phyloP scores from a whole-genome alignment of 2,113 vertebrate genomes.

The Cairina moschata region DNA sequence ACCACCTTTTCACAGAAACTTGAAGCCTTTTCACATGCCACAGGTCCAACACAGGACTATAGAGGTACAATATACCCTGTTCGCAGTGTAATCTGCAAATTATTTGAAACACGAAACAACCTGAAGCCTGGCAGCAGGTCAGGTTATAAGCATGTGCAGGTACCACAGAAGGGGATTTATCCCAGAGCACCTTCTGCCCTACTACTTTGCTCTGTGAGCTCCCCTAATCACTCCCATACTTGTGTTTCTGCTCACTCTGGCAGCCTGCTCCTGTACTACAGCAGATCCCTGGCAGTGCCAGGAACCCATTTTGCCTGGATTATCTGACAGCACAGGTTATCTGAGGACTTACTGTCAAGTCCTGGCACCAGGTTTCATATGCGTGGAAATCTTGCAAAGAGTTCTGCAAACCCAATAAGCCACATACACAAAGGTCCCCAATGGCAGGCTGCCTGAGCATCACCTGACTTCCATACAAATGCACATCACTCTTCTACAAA shows the following conservation, averaged over 20 bases:
- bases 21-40: not conserved
- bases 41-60: not conserved
- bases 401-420: conserved; percentile 15
- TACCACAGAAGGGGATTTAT: not conserved
- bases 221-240: not conserved
- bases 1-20: not conserved
- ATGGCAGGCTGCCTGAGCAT: not conserved
- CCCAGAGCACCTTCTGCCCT: not conserved
- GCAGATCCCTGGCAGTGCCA: not conserved
- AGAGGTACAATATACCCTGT: not conserved
- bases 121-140: not conserved
- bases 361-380: not conserved
- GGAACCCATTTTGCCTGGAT: not conserved
- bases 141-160: not conserved
- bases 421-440: not conserved
- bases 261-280: not conserved
- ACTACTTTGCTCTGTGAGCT: not conserved
- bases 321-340: not conserved
- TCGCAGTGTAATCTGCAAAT: not conserved
- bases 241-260: not conserved
- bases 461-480: not conserved
- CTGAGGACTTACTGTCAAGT: not conserved
- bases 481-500: not conserved
- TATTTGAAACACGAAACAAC: not conserved
- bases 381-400: not conserved